phyloP scores from a whole-genome alignment of 2,113 vertebrate species.

The Urocynchramus pylzowi region DNA sequence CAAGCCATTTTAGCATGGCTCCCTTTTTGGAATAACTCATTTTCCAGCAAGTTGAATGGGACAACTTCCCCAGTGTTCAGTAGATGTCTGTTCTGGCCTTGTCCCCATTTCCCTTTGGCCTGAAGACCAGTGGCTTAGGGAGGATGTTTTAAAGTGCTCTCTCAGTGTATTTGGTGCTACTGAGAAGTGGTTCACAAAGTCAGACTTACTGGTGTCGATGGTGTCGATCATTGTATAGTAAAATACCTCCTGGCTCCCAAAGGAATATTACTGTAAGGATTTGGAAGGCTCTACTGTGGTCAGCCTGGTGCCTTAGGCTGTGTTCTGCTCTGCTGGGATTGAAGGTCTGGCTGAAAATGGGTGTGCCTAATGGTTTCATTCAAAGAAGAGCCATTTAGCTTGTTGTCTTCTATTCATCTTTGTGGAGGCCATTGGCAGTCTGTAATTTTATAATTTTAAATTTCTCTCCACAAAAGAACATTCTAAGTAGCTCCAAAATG shows the following conservation, averaged over 20 bases:
- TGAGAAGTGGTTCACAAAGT: not conserved
- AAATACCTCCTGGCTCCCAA: not conserved
- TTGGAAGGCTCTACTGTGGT: not conserved
- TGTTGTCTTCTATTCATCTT: not conserved
- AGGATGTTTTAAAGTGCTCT: not conserved
- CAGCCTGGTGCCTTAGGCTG: not conserved
- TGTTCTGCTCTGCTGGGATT: not conserved
- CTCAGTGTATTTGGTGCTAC: not conserved
- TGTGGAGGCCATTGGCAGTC: not conserved
- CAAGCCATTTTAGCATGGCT: not conserved
- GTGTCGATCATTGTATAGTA: fast-evolving
- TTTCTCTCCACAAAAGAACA: not conserved
- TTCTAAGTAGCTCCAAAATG: not conserved
- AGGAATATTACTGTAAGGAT: not conserved
- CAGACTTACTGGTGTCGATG: fast-evolving
- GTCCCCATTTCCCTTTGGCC: not conserved
- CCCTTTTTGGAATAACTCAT: not conserved
- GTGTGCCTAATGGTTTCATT: not conserved
- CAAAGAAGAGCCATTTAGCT: not conserved
- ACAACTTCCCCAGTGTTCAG: not conserved
- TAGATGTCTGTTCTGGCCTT: fast-evolving
- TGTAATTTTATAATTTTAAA: not conserved
- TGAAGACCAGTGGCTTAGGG: not conserved
- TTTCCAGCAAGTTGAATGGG: not conserved
- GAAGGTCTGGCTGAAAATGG: not conserved